phyloP scores from a whole-genome alignment of 1,140 invertebrate species.

The Yoshiicerus persimilis region DNA sequence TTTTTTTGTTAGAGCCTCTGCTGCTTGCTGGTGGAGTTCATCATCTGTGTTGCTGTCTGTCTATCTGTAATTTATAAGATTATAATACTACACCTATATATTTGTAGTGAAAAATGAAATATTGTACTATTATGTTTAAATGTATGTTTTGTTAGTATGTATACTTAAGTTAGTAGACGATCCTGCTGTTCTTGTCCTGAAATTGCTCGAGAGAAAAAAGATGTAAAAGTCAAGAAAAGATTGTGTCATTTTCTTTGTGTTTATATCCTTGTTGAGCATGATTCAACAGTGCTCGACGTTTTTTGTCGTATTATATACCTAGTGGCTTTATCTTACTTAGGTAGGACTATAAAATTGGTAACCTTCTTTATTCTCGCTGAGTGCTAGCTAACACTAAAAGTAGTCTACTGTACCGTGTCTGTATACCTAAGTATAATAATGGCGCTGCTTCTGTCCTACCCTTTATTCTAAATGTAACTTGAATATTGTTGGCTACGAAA shows the following conservation, averaged over 20 bases:
- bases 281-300: not conserved
- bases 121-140: not conserved
- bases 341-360: not conserved
- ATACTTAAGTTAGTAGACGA: not conserved
- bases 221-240: not conserved
- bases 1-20: not conserved
- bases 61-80: not conserved
- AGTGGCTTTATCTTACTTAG: not conserved
- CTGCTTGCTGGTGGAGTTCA: not conserved
- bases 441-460: not conserved
- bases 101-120: not conserved
- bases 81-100: not conserved
- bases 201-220: not conserved
- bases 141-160: not conserved
- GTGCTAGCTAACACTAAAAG: not conserved
- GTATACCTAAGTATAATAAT: not conserved
- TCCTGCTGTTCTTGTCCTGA: not conserved
- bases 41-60: not conserved
- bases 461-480: not conserved
- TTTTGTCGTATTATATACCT: not conserved
- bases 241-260: not conserved
- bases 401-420: not conserved
- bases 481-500: not conserved
- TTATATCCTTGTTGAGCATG: not conserved
- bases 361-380: not conserved